phyloP scores from a whole-genome alignment of 1,140 invertebrate genomes.

The Gryon sp. region DNA sequence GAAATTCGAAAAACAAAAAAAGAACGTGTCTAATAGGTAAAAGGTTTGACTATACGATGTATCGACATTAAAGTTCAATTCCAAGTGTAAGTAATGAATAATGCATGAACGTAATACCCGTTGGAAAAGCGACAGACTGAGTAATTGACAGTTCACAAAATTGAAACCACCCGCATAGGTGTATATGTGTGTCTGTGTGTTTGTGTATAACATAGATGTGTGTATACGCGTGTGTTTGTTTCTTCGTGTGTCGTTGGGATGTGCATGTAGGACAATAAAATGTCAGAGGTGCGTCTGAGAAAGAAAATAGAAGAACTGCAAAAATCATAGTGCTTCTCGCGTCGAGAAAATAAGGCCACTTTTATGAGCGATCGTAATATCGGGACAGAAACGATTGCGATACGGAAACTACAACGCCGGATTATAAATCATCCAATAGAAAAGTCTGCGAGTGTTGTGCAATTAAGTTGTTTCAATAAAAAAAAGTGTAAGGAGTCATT shows the following conservation, averaged over 20 bases:
- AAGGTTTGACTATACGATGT: constrained; percentile 40
- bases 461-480: constrained; percentile 21
- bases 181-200: background rate
- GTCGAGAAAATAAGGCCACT: constrained; percentile 8
- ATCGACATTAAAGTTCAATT: constrained; percentile 56
- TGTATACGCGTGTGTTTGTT: too few relatives aligned
- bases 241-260: too few relatives aligned
- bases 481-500: constrained; percentile 27
- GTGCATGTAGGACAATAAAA: constrained; percentile 26
- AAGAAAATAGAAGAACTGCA: background rate
- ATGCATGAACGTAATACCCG: constrained; percentile 42
- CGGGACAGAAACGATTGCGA: background rate
- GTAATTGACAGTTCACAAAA: constrained; percentile 54
- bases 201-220: background rate
- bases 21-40: background rate
- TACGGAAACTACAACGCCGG: background rate
- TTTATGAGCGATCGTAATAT: constrained; percentile 21
- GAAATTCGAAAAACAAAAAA: too few relatives aligned
- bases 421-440: constrained; percentile 9
- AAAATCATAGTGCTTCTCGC: background rate
- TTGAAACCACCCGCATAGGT: constrained; percentile 13
- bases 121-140: constrained; percentile 48
- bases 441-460: constrained; percentile 7
- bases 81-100: constrained; percentile 56
- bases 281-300: background rate